Base-by-base conservation (phyloP, 2,888 invertebrate genomes). In the Crematogaster levior region DNA sequence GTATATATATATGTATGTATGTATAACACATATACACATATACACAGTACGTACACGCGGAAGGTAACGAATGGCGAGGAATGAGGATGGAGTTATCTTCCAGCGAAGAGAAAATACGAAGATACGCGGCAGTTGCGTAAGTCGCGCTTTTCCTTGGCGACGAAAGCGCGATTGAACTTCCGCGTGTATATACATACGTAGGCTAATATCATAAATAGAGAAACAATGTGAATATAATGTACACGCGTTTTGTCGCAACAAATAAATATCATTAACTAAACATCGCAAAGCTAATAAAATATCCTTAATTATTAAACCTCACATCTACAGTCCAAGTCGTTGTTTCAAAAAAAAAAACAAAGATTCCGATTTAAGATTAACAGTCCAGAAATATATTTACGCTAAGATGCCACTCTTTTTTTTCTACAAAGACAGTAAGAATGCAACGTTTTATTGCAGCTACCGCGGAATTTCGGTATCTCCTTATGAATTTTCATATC, bases 171-270 rank as follows among this genome's bases (percentile, higher is more conserved):
- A 75, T 63, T 43, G 1, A 40, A 65, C 43, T 72, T 70, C 61
- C 70, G 30, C 56, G 60, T 60, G 82, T 15, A 60, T 30, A 37
- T 65, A 24, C 51, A 56, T 15, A 56, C 58, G 30, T 82, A 70
- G 56, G 61, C 51, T 82, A 80, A 80, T 70, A 43, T 61, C 34
- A 56, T 43, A 43, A 82, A 24, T 37, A 61, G 37, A 82, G 27
- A 70, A 66, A 83, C 86, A 86, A 90, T 90, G 87, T 88, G 88
- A 89, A 88, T 85, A 89, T 90, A 87, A 85, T 91, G 89, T 91
- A 88, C 86, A 89, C 87, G 87, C 87, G 84, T 86, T 87, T 88
- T 87, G 85, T 87, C 86, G 82, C 82, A 86, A 89, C 83, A 86
- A 91, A 90, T 90, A 89, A 91, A 88, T 83, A 88, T 77, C 40